Evolutionary conservation across 1,140 invertebrate genomes (phyloP).

Genomic region (Aphelenchoides fujianensis): DNA sequence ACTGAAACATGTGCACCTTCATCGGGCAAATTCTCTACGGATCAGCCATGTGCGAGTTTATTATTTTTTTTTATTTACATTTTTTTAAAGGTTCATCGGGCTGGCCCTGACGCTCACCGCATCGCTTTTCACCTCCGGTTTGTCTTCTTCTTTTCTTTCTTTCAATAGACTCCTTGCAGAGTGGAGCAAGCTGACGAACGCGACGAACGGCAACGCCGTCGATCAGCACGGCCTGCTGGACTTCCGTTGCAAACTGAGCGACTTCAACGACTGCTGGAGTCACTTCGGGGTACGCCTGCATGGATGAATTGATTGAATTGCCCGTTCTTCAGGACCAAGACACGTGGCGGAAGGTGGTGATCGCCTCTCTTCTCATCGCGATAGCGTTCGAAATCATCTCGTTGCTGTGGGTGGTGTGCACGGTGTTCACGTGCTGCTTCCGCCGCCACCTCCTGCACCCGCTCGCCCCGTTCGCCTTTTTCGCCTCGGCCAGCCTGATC

Average conservation of each 20-base stretch:
- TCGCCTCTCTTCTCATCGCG: slow-evolving; percentile 4
- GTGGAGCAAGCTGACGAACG: slow-evolving; percentile 17
- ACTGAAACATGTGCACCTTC: slow-evolving; percentile 45
- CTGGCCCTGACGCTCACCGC: slow-evolving; percentile 34
- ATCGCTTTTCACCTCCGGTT: neutral
- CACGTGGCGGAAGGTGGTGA: slow-evolving; percentile 17
- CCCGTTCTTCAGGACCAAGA: neutral
- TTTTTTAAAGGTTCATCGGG: slow-evolving; percentile 22
- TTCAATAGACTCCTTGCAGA: too few species aligned
- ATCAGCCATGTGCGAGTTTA: too few species aligned
- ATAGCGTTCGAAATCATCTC: slow-evolving; percentile 5
- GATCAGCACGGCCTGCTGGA: neutral
- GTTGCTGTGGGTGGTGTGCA: neutral
- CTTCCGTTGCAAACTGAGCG: neutral
- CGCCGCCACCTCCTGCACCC: slow-evolving; percentile 10
- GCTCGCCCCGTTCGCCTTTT: neutral
- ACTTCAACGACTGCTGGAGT: neutral
- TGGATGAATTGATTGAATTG: too few species aligned
- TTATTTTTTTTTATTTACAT: too few species aligned
- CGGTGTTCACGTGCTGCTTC: slow-evolving; percentile 15
- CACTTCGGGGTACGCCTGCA: neutral
- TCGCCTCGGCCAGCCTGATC: neutral
- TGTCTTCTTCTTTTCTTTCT: too few species aligned
- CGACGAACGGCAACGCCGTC: neutral
- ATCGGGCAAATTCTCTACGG: slow-evolving; percentile 50